Conservation (phyloP, 2,888 invertebrate species). For the Standfussiana lucernea region DNA sequence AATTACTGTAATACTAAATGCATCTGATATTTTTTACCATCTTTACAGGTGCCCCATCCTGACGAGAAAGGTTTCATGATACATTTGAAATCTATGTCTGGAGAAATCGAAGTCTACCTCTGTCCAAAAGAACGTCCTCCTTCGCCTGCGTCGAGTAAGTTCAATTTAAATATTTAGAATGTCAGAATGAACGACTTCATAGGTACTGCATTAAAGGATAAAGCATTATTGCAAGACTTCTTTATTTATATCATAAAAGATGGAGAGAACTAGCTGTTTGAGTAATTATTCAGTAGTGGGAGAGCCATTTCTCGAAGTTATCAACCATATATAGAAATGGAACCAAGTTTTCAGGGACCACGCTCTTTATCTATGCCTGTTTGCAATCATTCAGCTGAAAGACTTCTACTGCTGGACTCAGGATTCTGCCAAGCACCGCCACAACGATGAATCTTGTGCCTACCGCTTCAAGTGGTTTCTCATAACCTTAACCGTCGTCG, state of each 20-base stretch:
- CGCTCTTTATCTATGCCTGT: not conserved
- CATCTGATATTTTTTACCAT: constrained; percentile 28
- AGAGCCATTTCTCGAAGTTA: not conserved
- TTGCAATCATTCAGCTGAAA: not conserved
- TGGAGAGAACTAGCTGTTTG: not conserved
- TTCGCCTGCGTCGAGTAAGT: constrained; percentile 84
- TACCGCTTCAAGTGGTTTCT: not conserved
- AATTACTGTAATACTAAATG: constrained; percentile 5
- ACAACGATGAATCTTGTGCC: not conserved
- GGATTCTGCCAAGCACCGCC: not conserved
- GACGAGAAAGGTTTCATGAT: constrained; percentile 94
- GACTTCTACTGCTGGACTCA: not conserved
- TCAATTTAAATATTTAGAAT: not conserved
- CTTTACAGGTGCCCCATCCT: constrained; percentile 91
- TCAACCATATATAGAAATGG: not conserved
- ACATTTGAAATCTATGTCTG: constrained; percentile 96
- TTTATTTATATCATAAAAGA: not conserved
- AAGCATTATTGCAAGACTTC: not conserved
- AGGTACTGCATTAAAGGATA: not conserved
- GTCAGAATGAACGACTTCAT: not conserved
- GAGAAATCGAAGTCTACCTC: constrained; percentile 98
- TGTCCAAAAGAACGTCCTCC: constrained; percentile 95
- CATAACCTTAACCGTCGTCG: not conserved
- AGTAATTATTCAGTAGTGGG: not conserved
- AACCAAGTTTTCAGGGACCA: not conserved